Conservation (phyloP, 1,140 invertebrate genomes). For the Drosophila nikananu region DNA sequence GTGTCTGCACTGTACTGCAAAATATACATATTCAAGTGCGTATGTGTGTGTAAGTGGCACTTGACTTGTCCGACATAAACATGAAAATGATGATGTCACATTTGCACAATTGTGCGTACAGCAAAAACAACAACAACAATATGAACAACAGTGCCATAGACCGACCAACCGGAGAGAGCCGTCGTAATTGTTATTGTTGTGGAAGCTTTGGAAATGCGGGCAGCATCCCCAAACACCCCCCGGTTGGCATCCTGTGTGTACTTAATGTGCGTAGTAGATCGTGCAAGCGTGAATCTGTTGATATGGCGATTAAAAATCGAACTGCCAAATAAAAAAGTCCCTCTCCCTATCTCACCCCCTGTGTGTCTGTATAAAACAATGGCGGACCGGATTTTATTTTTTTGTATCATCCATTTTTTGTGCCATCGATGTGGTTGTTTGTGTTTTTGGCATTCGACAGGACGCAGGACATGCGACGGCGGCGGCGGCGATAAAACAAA, state of each 20-base stretch:
- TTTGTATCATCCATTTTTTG: constrained; percentile 27
- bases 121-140: constrained; percentile 48
- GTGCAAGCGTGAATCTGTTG: constrained; percentile 80
- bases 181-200: constrained; percentile 77
- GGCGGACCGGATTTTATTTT: constrained; percentile 48
- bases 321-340: constrained; percentile 54
- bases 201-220: constrained; percentile 53
- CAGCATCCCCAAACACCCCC: neutral
- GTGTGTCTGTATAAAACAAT: constrained; percentile 55
- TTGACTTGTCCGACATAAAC: constrained; percentile 82
- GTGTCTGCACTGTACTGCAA: constrained; percentile 30
- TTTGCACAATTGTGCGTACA: constrained; percentile 82
- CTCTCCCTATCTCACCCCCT: neutral
- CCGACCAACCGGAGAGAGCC: constrained; percentile 7
- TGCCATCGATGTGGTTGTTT: constrained; percentile 43
- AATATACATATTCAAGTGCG: constrained; percentile 21
- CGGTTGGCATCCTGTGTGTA: constrained; percentile 39
- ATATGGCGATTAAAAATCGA: constrained; percentile 82
- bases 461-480: constrained; percentile 31
- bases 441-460: constrained; percentile 76
- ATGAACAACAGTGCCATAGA: constrained; percentile 9
- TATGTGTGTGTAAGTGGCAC: constrained; percentile 70
- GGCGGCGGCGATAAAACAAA: constrained; percentile 72
- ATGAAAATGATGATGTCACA: constrained; percentile 83
- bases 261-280: constrained; percentile 82